Conservation (phyloP, 1,140 invertebrate genomes). For the Ganaspis sp. region DNA sequence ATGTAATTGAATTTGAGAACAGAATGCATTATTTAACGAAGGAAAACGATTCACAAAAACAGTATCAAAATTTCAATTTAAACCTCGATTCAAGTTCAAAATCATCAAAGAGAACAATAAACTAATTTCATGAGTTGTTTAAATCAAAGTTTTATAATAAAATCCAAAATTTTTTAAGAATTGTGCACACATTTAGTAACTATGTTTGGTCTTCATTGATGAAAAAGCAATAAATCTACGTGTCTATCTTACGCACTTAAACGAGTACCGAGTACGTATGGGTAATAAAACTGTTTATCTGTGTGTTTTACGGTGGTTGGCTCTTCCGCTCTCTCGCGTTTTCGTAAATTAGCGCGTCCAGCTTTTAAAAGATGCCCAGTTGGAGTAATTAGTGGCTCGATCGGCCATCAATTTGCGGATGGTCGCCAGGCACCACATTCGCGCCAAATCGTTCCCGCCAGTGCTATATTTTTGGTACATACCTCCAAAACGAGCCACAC, state of each 20-base stretch:
- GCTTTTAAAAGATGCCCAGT: conserved; percentile 62
- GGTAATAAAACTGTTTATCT: conserved; percentile 27
- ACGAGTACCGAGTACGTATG: background rate
- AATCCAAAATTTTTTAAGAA: background rate
- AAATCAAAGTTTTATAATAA: background rate
- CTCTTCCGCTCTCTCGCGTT: conserved; percentile 37
- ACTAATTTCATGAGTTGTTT: background rate
- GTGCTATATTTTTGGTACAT: conserved; percentile 7
- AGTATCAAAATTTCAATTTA: too few species aligned
- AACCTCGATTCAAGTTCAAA: too few species aligned
- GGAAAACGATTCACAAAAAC: too few species aligned
- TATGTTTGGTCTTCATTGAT: background rate
- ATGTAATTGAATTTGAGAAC: too few species aligned
- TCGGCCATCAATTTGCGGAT: conserved; percentile 64
- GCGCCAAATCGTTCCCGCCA: conserved; percentile 31
- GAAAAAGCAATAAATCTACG: background rate
- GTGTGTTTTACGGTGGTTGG: conserved; percentile 18
- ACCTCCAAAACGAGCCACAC: background rate
- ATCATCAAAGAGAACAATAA: too few species aligned
- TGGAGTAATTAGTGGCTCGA: conserved; percentile 64
- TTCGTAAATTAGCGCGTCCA: conserved; percentile 54
- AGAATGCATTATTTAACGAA: too few species aligned
- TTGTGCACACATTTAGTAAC: background rate
- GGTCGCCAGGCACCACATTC: conserved; percentile 44
- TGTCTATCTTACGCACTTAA: conserved; percentile 8